Conservation (phyloP, 2,113 vertebrate species). For the Hyperoodon ampullatus region DNA sequence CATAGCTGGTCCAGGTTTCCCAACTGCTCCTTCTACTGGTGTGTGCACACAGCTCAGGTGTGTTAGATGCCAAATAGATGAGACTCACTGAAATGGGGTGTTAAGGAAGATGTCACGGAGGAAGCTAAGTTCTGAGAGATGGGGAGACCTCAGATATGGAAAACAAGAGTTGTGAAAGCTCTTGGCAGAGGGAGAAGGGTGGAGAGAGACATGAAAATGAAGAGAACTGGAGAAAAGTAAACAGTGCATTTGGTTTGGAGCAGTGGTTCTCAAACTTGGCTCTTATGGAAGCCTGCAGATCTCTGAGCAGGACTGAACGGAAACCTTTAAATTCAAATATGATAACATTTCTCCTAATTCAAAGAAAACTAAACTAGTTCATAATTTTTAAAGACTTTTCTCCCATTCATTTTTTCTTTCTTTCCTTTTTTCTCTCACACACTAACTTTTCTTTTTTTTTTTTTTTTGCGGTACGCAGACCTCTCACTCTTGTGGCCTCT, state of each 20-base stretch:
- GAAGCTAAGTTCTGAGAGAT: background rate
- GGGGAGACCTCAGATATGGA: background rate
- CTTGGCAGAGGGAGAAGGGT: background rate
- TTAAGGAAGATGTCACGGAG: background rate
- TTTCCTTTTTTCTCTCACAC: background rate
- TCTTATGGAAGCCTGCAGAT: background rate
- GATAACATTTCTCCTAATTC: background rate
- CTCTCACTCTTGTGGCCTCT: no score
- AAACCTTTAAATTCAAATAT: background rate
- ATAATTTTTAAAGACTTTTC: background rate
- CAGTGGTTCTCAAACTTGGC: background rate
- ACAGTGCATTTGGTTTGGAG: no score
- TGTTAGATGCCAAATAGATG: no score
- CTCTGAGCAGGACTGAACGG: background rate
- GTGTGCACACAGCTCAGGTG: background rate
- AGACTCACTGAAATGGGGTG: background rate
- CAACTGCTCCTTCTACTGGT: background rate
- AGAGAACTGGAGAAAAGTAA: rapidly evolving
- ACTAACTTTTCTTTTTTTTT: no score
- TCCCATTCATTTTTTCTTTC: background rate
- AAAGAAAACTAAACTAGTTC: background rate
- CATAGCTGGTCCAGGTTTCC: rapidly evolving
- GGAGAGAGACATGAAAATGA: background rate
- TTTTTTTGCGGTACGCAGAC: no score
- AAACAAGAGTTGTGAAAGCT: background rate